Evolutionary conservation across 2,888 invertebrate genomes (phyloP), one percentile per base, ranked within the genome.

Genomic region (Aquatica leii): DNA sequence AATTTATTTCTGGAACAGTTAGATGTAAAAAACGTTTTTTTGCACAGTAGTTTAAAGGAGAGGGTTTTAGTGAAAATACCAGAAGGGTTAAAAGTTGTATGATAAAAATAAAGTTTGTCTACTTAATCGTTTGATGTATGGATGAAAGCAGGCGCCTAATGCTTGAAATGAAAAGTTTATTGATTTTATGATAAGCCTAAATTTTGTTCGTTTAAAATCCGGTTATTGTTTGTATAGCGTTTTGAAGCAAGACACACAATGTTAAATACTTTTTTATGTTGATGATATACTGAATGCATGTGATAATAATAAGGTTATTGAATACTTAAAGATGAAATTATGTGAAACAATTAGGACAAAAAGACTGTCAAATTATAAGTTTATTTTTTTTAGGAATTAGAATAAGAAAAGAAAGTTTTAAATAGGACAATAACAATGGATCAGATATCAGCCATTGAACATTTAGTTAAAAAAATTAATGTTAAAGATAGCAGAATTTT

Each of bases 221-320:
- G 9, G 9, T 9, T 31, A 31, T 31, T 31, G 31, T 31, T 31
- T 31, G 46, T 56, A 50, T 40, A 62, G 41, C 40, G 55, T 55
- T 56, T 51, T 56, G 56, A 21, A 14, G 61, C 50, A 62, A 50
- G 51, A 62, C 9, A 31, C 31, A 31, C 31, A 9, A 31, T 6
- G 31, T 31, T 31, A 31, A n/a, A n/a, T n/a, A n/a, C n/a, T n/a
- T 31, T 31, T 9, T 31, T 31, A 31, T 31, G 31, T 31, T 9
- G 31, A 31, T 4, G 31, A 31, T 31, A 31, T 31, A 31, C 31
- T 31, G 31, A 31, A 6, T 31, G 9, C 31, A 31, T 31, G 31
- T 31, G 31, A 31, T 31, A 31, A 31, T 9, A 9, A 9, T 31
- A 9, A 31, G 31, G 4, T 40, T 40, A 4, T 40, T n/a, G n/a